Conservation (phyloP, 2,113 vertebrate genomes). For the Eonycteris spelaea region DNA sequence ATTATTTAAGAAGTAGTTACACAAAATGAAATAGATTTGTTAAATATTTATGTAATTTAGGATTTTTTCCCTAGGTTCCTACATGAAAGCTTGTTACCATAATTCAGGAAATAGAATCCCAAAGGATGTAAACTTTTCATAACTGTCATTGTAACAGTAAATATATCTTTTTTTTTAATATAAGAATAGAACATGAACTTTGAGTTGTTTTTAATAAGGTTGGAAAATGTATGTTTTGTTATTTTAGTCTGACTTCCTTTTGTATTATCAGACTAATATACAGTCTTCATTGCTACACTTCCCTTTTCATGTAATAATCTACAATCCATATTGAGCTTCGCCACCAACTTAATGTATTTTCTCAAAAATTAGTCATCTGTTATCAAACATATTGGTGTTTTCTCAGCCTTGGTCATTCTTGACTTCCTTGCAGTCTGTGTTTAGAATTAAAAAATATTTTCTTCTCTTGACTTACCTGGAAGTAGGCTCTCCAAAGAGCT, state of each 20-base stretch:
- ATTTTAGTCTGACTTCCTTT: neutral
- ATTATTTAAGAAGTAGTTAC: constrained; percentile 71
- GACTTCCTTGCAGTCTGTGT: neutral
- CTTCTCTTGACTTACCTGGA: neutral
- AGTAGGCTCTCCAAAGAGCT: neutral
- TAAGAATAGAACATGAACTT: neutral
- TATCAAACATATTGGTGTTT: neutral
- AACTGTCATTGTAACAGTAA: neutral
- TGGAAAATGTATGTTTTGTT: neutral
- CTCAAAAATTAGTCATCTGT: neutral
- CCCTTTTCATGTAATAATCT: neutral
- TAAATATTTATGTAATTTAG: constrained; percentile 18
- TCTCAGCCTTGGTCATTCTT: neutral
- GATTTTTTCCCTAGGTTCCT: neutral
- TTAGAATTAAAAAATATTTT: neutral
- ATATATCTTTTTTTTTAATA: neutral
- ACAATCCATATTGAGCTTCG: neutral
- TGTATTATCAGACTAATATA: neutral
- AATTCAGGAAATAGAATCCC: constrained; percentile 35
- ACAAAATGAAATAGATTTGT: constrained; percentile 58
- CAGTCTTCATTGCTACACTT: neutral
- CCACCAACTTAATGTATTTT: neutral
- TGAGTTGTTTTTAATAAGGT: neutral
- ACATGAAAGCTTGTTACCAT: neutral
- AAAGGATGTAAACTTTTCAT: neutral